Evolutionary conservation across 2,888 invertebrate genomes (phyloP), one percentile per base, ranked within the genome.

Genomic region (Eumerus sabulonum): DNA sequence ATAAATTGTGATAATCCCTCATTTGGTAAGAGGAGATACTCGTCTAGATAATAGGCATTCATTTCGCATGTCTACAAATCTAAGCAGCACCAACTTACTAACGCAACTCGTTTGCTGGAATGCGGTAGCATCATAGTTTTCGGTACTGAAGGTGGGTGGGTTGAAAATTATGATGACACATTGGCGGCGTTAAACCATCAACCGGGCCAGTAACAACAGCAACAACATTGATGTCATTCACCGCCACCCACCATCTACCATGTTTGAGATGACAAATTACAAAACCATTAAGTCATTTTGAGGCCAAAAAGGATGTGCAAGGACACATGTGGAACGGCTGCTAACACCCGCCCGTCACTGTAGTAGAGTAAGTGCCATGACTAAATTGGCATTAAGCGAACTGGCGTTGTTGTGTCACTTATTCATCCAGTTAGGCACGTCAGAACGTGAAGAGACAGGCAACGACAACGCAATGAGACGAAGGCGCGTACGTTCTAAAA

Each of bases 281-380:
- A 81, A 76, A 81, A 81, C 76, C 76, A 81, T 81, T 81, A 81
- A 81, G 81, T 76, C 81, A 71, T 79, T 79, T 64, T 79, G 79
- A 63, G 79, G 79, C 79, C 74, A 64, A 70, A 74, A 74, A 56
- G 79, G 68, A 74, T 73, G 56, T 59, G 63, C 73, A 74, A 68
- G 70, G 63, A 68, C 68, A 63, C 51, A 19, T 42, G 62, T 54
- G 45, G 44, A 72, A 40, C 71, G 68, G 51, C 60, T 50, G 72
- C 35, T 45, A 59, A 72, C 72, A 64, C 54, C 27, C 2, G 27
- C 27, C 27, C 27, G 27, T n/a, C n/a, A n/a, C n/a, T n/a, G n/a
- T n/a, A n/a, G n/a, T n/a, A n/a, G n/a, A 7, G 27, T 72, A 76
- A 76, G 76, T 71, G 60, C 74, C 74, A 73, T 68, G 73, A 73